Percentiles rank a stretch among this genome's conserved stretches.
Conservation (phyloP, 2,113 vertebrate genomes). For the Cynocephalus volans region DNA sequence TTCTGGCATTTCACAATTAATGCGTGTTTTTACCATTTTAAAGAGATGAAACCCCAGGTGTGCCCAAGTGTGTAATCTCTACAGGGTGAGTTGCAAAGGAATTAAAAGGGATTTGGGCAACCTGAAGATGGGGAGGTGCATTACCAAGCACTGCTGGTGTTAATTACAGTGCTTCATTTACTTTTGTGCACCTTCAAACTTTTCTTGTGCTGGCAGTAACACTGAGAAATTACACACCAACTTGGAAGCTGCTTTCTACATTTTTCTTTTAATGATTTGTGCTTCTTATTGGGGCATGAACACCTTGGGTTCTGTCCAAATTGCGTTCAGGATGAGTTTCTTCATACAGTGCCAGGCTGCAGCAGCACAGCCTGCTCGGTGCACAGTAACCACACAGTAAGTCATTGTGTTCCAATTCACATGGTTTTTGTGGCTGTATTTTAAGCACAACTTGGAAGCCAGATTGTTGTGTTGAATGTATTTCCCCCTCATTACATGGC, state of each 20-base stretch:
- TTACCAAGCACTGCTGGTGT: rapidly evolving
- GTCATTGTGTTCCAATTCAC: conserved; percentile 20
- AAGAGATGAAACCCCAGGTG: not conserved
- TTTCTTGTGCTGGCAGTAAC: not conserved
- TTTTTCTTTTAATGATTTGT: conserved; percentile 36
- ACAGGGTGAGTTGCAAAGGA: not conserved
- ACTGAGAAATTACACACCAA: not conserved
- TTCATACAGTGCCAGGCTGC: not conserved
- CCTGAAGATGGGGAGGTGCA: rapidly evolving
- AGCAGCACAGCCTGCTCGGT: not conserved
- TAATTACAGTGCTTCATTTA: not conserved
- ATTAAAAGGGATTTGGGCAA: not conserved
- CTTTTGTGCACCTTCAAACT: not conserved
- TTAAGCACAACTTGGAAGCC: conserved; percentile 49
- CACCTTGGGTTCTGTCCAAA: conserved; percentile 64
- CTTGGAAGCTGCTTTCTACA: not conserved
- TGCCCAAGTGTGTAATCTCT: not conserved
- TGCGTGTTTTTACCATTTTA: not conserved
- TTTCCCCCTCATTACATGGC: not conserved
- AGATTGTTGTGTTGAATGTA: not conserved
- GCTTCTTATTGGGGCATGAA: conserved; percentile 9
- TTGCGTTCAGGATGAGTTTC: not conserved
- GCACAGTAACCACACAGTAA: not conserved
- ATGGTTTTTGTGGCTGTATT: not conserved
- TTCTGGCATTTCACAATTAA: not conserved